Conservation (phyloP, 2,797 vertebrate species). For the Premnoplex brunnescens region DNA sequence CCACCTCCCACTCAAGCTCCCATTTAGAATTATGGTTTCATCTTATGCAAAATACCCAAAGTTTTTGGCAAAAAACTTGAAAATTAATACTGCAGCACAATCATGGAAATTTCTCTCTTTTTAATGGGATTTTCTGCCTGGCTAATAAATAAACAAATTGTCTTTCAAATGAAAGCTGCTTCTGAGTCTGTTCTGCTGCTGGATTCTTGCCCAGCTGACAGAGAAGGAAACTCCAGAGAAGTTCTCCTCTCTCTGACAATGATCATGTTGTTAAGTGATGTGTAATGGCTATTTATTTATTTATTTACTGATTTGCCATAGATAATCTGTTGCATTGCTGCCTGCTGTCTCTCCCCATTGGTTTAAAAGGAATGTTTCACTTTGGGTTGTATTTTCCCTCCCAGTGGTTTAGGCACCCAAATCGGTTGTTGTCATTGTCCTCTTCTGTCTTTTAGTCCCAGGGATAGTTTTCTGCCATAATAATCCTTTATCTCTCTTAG, state of each 20-base stretch:
- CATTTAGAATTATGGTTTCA: neutral
- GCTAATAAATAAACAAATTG: slow-evolving; percentile 15
- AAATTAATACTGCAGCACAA: neutral
- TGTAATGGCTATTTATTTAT: neutral
- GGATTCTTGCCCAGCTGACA: neutral
- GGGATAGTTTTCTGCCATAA: neutral
- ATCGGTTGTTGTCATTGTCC: neutral
- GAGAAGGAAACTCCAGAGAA: neutral
- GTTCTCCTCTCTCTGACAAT: neutral
- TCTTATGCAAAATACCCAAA: neutral
- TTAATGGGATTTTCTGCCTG: slow-evolving; percentile 18
- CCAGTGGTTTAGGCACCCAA: neutral
- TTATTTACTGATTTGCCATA: neutral
- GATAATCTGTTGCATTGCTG: neutral
- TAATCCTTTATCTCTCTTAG: neutral
- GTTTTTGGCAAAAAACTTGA: neutral
- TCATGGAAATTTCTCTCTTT: neutral
- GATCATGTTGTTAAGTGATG: neutral
- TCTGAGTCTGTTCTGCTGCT: neutral
- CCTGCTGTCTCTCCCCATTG: neutral
- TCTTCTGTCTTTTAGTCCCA: neutral
- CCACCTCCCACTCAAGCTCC: neutral
- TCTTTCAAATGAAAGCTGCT: neutral
- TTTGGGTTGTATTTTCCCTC: neutral
- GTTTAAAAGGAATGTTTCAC: neutral